These are phyloP conservation scores for Bellardia bayeri DNA, from an alignment of 2,888 invertebrate species.

Conservation along the genomic window DNA sequence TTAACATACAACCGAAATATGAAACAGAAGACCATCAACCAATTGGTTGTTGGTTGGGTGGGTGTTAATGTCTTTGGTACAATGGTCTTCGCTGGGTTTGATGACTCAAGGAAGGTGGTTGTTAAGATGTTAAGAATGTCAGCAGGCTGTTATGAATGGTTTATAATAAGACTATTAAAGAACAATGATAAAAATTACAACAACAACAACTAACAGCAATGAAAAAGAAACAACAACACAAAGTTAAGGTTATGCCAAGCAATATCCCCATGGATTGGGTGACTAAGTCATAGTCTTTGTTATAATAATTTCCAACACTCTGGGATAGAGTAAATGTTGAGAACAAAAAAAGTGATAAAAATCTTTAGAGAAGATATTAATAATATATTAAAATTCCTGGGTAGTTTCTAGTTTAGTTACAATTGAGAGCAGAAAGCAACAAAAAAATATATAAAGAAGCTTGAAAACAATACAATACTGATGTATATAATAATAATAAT, in stretches of 20 bases:
- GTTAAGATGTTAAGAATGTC: slow-evolving; percentile 70
- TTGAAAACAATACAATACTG: slow-evolving; percentile 49
- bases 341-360: slow-evolving; percentile 52
- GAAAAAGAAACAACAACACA: background rate
- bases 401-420: slow-evolving; percentile 45
- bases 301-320: slow-evolving; percentile 56
- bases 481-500: slow-evolving; percentile 43
- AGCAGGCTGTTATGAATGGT: slow-evolving; percentile 73
- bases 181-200: slow-evolving; percentile 58
- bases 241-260: slow-evolving; percentile 46
- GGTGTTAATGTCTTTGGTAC: slow-evolving; percentile 32
- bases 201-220: background rate
- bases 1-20: slow-evolving; percentile 42
- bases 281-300: slow-evolving; percentile 32
- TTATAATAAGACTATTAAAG: slow-evolving; percentile 72
- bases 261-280: slow-evolving; percentile 34
- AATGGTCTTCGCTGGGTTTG: slow-evolving; percentile 19
- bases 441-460: slow-evolving; percentile 21
- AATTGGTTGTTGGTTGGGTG: slow-evolving; percentile 52
- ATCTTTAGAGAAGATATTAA: slow-evolving; percentile 63
- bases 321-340: slow-evolving; percentile 8
- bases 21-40: slow-evolving; percentile 32
- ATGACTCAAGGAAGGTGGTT: slow-evolving; percentile 52
- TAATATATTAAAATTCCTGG: slow-evolving; percentile 70
- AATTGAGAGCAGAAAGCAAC: slow-evolving; percentile 33